Evolutionary conservation across 2,888 invertebrate genomes (phyloP), one percentile per base, ranked within the genome.

Genomic region (Clusia tigrina): DNA sequence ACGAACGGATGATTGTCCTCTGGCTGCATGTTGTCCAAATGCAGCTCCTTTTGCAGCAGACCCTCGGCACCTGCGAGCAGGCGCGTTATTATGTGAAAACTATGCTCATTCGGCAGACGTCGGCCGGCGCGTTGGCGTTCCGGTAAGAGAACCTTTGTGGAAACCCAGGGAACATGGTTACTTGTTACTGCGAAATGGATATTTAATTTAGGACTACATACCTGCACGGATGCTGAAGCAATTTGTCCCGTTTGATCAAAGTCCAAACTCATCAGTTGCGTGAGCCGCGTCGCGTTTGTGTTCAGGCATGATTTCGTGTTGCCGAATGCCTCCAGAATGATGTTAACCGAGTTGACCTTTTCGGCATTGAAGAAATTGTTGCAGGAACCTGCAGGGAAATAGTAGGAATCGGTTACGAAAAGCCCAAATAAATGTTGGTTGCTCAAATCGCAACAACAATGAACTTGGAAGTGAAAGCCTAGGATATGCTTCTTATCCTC

Each of bases 211-310:
- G 2, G 12, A 48, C 20, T 26, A 53, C 61, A 73, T 69, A 83
- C 93, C 86, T 97, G 96, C 26, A 96, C 86, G 1, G 95, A 95
- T 0, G 95, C 95, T 0, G 95, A 94, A 2, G 93, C 93, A 60
- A 97, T 89, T 71, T 92, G 90, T 24, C 96, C 96, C 53, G 93
- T 91, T 76, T 96, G 94, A 85, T 98, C 97, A 82, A 96, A 96
- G 82, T 98, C 97, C 71, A 98, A 84, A 60, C 95, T 95, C 71
- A 95, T 90, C n/a, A 97, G 87, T 73, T 95, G 94, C 1, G 96
- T 93, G 84, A 93, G 95, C 58, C 96, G 89, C 0, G 96, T 94
- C 12, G 96, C 95, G 84, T 94, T 94, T 6, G 89, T 85, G 83
- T 97, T 96, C 74, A 94, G 89, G 51, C 89, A 88, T 1, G 96